Base-by-base conservation (phyloP, 2,797 vertebrate genomes). In the Amazonetta brasiliensis region DNA sequence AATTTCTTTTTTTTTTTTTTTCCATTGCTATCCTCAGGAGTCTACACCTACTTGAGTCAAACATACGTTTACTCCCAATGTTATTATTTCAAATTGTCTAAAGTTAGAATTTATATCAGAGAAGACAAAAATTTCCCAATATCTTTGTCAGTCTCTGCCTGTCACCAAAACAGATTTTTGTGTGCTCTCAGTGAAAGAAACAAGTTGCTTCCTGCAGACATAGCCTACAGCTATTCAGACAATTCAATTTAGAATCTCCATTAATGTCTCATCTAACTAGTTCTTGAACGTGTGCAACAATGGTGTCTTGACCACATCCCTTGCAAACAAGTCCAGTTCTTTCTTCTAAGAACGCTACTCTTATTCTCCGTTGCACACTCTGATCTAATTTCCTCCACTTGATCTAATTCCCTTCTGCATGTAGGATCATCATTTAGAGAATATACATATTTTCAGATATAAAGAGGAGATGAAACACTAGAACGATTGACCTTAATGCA, bases 241-340 rank as follows among this genome's bases (percentile, higher is more conserved):
- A 91, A 84, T 95, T 90, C 54, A 87, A 80, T 95, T 90, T 66
- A 91, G 58, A 58, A 66, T 90, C 60, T 83, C 88, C 86, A 81
- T 75, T 93, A 85, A 77, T 43, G 54, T 68, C 67, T 92, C 54
- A 39, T 79, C 77, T 84, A 66, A 77, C 64, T 91, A 87, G 67
- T 77, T 83, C 59, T 69, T 79, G 54, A 73, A 71, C 52, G 33
- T 77, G 54, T 86, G 35, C 48, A 88, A 37, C 55, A 77, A 74
- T 54, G 60, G 8, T 80, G 54, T 75, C 78, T 79, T 54, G 43
- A 92, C 54, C 54, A 62, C 43, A 76, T 95, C 82, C 66, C n/a
- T 74, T 90, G 25, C 41, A 82, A 81, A 33, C 31, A 63, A 71
- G 20, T 74, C 86, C 50, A 87, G n/a, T 25, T 78, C 44, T 74